phyloP scores from a whole-genome alignment of 1,140 invertebrate genomes.

The Vanessa atalanta region DNA sequence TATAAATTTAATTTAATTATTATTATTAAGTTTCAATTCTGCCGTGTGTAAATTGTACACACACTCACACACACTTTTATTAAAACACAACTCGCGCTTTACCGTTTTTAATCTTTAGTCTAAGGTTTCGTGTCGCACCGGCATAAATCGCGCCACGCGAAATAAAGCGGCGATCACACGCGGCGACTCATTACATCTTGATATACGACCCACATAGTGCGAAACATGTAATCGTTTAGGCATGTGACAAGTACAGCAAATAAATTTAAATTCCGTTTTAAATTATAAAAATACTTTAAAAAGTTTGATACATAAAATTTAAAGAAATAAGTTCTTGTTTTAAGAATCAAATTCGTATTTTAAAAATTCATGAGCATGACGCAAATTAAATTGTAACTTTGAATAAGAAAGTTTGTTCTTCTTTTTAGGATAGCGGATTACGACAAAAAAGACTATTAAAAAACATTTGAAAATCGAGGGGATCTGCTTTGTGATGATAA shows the following conservation, averaged over 20 bases:
- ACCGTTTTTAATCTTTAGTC: constrained; percentile 13
- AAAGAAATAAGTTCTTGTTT: not conserved
- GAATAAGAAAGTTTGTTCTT: too few species aligned
- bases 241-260: constrained; percentile 24
- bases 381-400: too few species aligned
- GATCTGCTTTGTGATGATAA: constrained; percentile 12
- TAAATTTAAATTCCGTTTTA: constrained; percentile 14
- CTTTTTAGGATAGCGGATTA: not conserved
- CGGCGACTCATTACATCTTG: constrained; percentile 68
- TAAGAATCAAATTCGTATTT: too few species aligned
- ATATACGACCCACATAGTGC: constrained; percentile 51
- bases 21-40: too few species aligned
- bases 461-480: constrained; percentile 30
- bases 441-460: constrained; percentile 6
- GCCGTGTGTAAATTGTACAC: too few species aligned
- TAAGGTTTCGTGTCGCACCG: constrained; percentile 53
- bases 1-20: too few species aligned
- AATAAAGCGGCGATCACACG: constrained; percentile 67
- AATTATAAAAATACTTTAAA: constrained; percentile 12
- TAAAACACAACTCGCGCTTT: not conserved
- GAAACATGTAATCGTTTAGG: constrained; percentile 41
- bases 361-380: too few species aligned
- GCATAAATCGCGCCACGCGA: constrained; percentile 65
- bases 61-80: too few species aligned
- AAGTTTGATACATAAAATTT: constrained; percentile 8